phyloP scores from a whole-genome alignment of 2,888 invertebrate species.

The Siphonodentalium dalli region DNA sequence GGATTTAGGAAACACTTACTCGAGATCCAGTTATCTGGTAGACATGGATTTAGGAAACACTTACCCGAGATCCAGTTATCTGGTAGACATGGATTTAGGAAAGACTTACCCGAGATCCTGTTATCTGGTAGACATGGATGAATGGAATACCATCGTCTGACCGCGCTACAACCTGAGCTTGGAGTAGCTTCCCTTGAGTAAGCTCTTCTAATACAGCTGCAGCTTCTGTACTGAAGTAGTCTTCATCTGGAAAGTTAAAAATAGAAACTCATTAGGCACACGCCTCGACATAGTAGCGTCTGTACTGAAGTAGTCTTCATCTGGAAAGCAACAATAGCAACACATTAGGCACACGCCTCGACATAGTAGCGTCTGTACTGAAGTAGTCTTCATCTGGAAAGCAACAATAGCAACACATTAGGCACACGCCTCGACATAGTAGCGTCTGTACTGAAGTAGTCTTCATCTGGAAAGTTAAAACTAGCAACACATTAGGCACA shows the following conservation, averaged over 20 bases:
- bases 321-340: not conserved
- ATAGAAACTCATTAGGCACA: not conserved
- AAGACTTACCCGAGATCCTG: constrained; percentile 39
- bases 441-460: not conserved
- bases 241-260: constrained; percentile 53
- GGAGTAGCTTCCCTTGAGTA: constrained; percentile 82
- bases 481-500: too few species aligned
- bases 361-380: not conserved
- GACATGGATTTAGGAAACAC: too few species aligned
- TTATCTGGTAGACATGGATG: constrained; percentile 75
- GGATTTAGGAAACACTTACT: too few species aligned
- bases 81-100: too few species aligned
- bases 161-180: constrained; percentile 87
- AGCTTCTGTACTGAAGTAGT: constrained; percentile 79
- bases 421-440: not conserved
- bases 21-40: too few species aligned
- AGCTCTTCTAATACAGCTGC: constrained; percentile 79
- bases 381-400: not conserved
- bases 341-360: not conserved
- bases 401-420: not conserved
- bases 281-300: not conserved
- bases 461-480: too few species aligned
- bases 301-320: not conserved
- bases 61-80: too few species aligned
- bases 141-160: constrained; percentile 77